Evolutionary conservation across 2,113 vertebrate genomes (phyloP).

Genomic region (Garra rufa): DNA sequence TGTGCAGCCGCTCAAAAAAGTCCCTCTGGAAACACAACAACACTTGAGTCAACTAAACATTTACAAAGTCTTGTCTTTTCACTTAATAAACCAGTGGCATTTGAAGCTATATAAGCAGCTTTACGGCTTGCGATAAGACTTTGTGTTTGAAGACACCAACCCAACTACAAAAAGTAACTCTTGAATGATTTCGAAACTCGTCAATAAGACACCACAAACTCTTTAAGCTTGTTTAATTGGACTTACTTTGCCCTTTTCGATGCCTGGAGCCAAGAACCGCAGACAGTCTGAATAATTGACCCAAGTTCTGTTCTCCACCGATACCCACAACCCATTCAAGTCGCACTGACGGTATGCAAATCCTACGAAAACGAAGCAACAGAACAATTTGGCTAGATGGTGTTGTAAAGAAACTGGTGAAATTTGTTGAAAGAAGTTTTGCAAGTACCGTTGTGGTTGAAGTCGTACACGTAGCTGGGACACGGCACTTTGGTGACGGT

Average conservation of each 20-base stretch:
- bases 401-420: not conserved
- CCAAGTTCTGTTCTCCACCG: conserved; percentile 81
- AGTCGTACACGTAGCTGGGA: conserved; percentile 87
- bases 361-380: conserved; percentile 59
- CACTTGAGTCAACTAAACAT: not conserved
- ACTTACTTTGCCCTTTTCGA: conserved; percentile 70
- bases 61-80: not conserved
- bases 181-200: not conserved
- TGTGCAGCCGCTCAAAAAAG: conserved; percentile 85
- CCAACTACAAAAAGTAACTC: not conserved
- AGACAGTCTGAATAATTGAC: conserved; percentile 88
- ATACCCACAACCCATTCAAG: conserved; percentile 73
- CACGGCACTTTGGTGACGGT: conserved; percentile 79
- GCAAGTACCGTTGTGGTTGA: conserved; percentile 86
- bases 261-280: conserved; percentile 74
- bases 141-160: not conserved
- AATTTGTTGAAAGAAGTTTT: not conserved
- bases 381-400: not conserved
- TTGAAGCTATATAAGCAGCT: not conserved
- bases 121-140: no score
- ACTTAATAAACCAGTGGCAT: not conserved
- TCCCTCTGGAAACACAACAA: conserved; percentile 70
- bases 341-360: conserved; percentile 84
- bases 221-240: not conserved
- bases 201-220: not conserved